Evolutionary conservation across 2,888 invertebrate species (phyloP).

Genomic region (Apomyelois bistriatella): DNA sequence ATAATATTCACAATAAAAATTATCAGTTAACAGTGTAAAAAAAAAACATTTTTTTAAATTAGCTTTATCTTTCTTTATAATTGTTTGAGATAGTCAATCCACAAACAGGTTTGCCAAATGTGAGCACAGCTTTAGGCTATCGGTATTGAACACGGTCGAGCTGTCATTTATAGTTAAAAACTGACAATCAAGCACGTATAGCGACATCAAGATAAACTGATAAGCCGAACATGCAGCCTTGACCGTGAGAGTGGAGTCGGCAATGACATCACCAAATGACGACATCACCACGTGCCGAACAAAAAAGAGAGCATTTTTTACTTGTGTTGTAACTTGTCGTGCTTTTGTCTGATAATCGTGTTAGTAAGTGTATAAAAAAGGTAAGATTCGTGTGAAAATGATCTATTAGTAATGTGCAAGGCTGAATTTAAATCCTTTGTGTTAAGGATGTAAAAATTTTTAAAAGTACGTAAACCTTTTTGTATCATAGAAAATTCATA

Average conservation of each 20-base stretch:
- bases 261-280: conserved; percentile 64
- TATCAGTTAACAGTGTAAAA: too few relatives aligned
- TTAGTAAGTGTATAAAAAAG: conserved; percentile 1
- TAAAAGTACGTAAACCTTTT: too few relatives aligned
- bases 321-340: conserved; percentile 9
- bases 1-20: too few relatives aligned
- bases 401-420: background rate
- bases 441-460: too few relatives aligned
- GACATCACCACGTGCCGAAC: conserved; percentile 53
- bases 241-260: conserved; percentile 29
- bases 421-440: background rate
- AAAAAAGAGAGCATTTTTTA: conserved; percentile 51
- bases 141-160: background rate
- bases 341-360: background rate
- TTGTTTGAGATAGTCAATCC: too few relatives aligned
- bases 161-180: conserved; percentile 14
- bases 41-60: too few relatives aligned
- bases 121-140: too few relatives aligned
- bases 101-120: too few relatives aligned
- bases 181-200: conserved; percentile 5
- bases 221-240: conserved; percentile 19
- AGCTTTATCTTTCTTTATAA: too few relatives aligned
- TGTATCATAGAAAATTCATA: too few relatives aligned
- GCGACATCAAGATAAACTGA: conserved; percentile 13
- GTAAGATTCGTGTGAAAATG: background rate